Evolutionary conservation across 2,797 vertebrate species (phyloP), one percentile per base, ranked within the genome.

Genomic region (Typhlichthys subterraneus): DNA sequence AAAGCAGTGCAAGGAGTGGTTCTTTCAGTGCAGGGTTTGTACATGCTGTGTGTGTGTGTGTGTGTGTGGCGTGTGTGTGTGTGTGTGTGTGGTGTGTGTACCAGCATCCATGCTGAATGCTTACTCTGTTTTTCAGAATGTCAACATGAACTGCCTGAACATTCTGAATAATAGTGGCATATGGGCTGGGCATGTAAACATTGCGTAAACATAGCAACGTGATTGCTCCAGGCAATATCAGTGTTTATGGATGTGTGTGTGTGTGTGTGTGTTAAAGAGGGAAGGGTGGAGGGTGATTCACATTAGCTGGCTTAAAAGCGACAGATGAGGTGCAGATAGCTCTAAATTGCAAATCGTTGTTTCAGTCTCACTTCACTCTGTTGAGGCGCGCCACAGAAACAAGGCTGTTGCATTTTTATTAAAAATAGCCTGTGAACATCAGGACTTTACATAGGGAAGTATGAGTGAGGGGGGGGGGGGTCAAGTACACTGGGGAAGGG

Each of bases 271-370:
- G 71, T 80, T 23, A 23, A 23, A 23, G 3, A 23, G 80, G 83
- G 84, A 85, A 81, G 80, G 87, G 81, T 85, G 81, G 77, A 75
- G 81, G 79, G 80, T 65, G 64, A 81, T 85, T 85, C 79, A 80
- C 83, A 66, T 75, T 78, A 77, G 68, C 80, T 53, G 74, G 72
- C 84, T 88, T 72, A 71, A 80, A 83, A 77, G 72, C 23, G 85
- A 76, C 67, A 84, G 81, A 83, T 89, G 85, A 85, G 88, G 87
- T 86, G 85, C 88, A 78, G 88, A 90, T 80, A 67, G 83, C 84
- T 81, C 85, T 78, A 91, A 92, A 93, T 91, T 88, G 89, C 86
- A 93, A 92, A 92, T 90, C 80, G 85, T 81, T 91, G 92, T 90
- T 91, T 85, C 85, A 85, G 85, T 86, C 85, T 86, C 83, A 80